These are phyloP conservation scores for Apus apus DNA, from an alignment of 2,113 vertebrate genomes.

Conservation along the genomic window DNA sequence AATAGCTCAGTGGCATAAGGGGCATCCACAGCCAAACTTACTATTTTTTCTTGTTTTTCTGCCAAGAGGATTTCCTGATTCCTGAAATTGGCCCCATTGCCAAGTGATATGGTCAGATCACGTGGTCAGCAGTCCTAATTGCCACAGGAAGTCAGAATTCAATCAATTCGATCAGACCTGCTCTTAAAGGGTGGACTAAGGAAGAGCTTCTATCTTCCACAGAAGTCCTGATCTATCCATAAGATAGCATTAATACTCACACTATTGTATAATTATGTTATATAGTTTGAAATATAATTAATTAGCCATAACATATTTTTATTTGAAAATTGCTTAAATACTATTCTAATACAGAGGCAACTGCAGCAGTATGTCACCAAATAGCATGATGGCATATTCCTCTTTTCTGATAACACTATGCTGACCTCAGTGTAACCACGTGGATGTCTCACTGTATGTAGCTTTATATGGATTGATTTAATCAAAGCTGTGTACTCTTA, in stretches of 20 bases:
- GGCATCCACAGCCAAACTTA: neutral
- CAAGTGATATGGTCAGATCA: slow-evolving; percentile 5
- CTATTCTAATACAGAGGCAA: neutral
- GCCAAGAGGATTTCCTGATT: slow-evolving; percentile 35
- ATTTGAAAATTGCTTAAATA: neutral
- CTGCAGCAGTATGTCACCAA: neutral
- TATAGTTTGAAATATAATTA: neutral
- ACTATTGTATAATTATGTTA: neutral
- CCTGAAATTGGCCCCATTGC: neutral
- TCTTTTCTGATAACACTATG: neutral
- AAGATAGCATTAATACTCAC: neutral
- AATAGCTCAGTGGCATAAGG: neutral
- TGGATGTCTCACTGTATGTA: neutral
- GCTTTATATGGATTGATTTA: neutral
- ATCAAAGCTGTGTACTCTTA: neutral
- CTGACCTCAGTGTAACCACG: neutral
- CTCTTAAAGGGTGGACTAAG: accelerated
- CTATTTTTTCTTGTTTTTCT: neutral
- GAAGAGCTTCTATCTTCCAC: neutral
- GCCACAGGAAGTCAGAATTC: neutral
- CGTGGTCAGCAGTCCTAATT: neutral
- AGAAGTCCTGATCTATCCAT: neutral
- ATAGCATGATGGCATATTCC: neutral
- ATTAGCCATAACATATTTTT: neutral
- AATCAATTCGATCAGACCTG: neutral